A percentile compares a stretch with the other conserved stretches of the same genome.
Evolutionary conservation across 2,113 vertebrate genomes (phyloP).

Genomic region (Burhinus oedicnemus): DNA sequence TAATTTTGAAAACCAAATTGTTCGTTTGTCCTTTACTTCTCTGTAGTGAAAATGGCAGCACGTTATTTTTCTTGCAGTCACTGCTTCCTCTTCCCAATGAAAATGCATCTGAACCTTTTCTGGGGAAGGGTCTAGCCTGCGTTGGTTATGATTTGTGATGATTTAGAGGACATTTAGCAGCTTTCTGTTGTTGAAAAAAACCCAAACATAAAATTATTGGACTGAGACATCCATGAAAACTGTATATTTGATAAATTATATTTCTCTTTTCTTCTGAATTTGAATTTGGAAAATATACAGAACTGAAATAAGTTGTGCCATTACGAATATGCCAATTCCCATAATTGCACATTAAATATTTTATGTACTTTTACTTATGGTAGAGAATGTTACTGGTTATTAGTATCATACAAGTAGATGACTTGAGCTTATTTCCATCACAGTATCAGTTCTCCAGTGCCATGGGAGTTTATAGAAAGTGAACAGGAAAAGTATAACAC

Average conservation of each 20-base stretch:
- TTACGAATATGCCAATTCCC: neutral
- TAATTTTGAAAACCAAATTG: constrained; percentile 2
- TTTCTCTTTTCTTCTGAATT: neutral
- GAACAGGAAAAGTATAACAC: neutral
- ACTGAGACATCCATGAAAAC: neutral
- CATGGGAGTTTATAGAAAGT: neutral
- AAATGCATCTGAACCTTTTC: neutral
- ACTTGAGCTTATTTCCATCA: neutral
- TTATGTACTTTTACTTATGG: neutral
- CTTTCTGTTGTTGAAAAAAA: neutral
- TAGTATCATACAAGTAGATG: neutral
- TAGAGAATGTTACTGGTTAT: neutral
- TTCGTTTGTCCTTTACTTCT: neutral
- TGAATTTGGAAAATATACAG: neutral
- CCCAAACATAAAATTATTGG: neutral
- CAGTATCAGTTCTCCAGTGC: neutral
- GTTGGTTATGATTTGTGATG: neutral
- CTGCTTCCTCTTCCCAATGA: neutral
- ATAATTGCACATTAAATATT: neutral
- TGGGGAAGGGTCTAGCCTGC: neutral
- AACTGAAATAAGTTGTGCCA: neutral
- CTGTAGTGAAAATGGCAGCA: neutral
- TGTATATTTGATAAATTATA: neutral
- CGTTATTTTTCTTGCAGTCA: neutral
- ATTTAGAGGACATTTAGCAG: neutral